phyloP scores from a whole-genome alignment of 2,113 vertebrate genomes.

The Melanotaenia duboulayi region DNA sequence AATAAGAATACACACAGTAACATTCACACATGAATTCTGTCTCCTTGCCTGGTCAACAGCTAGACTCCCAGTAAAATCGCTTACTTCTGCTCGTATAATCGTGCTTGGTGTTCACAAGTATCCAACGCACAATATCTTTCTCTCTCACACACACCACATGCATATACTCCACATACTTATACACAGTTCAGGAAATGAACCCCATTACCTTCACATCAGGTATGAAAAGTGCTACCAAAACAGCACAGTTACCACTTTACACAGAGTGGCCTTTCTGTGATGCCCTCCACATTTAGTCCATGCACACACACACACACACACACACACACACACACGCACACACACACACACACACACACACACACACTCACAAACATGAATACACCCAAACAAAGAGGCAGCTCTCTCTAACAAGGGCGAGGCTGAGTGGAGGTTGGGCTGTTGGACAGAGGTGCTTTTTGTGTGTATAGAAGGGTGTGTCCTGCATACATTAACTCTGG shows the following conservation, averaged over 20 bases:
- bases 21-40: neutral
- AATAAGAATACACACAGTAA: neutral
- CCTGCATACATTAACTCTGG: neutral
- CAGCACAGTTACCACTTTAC: constrained; percentile 40
- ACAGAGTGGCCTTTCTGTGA: constrained; percentile 67
- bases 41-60: neutral
- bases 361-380: constrained; percentile 4
- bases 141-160: neutral
- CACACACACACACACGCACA: constrained; percentile 21
- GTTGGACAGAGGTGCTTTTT: constrained; percentile 34
- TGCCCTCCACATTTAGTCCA: constrained; percentile 29
- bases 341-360: too few relatives aligned
- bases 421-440: constrained; percentile 59
- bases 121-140: too few relatives aligned
- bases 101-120: constrained; percentile 4
- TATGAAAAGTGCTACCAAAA: constrained; percentile 59
- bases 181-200: constrained; percentile 63
- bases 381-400: constrained; percentile 66
- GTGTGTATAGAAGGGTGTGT: constrained; percentile 1
- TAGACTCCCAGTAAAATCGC: neutral
- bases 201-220: constrained; percentile 61
- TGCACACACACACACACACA: constrained; percentile 16
- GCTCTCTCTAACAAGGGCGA: constrained; percentile 67
- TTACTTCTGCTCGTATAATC: constrained; percentile 3
- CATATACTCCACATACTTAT: neutral